Evolutionary conservation across 2,888 invertebrate genomes (phyloP).

Genomic region (Acheta domesticus): DNA sequence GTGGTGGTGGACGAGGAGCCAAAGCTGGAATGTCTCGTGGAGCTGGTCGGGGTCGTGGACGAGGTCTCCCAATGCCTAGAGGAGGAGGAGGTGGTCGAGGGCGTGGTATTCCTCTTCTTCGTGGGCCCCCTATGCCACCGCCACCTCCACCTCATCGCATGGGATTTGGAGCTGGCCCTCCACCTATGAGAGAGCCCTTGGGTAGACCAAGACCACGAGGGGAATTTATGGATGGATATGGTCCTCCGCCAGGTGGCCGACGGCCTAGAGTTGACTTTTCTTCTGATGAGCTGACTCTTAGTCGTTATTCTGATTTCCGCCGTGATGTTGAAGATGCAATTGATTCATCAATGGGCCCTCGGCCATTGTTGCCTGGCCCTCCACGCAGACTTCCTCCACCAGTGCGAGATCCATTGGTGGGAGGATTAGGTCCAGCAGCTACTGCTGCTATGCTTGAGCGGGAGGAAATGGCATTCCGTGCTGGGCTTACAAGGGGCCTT

Average conservation of each 20-base stretch:
- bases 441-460: constrained; percentile 35
- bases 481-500: constrained; percentile 34
- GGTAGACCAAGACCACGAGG: constrained; percentile 27
- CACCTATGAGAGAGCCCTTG: constrained; percentile 30
- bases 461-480: constrained; percentile 35
- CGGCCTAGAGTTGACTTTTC: constrained; percentile 36
- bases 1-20: constrained; percentile 29
- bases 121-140: constrained; percentile 27
- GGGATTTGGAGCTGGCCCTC: constrained; percentile 31
- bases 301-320: constrained; percentile 39
- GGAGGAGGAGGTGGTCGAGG: constrained; percentile 26
- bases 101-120: constrained; percentile 28
- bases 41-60: constrained; percentile 28
- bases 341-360: constrained; percentile 36
- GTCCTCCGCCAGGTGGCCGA: constrained; percentile 30
- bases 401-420: constrained; percentile 21
- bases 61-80: constrained; percentile 25
- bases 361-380: constrained; percentile 26
- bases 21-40: constrained; percentile 19
- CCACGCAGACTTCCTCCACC: constrained; percentile 19
- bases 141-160: constrained; percentile 33
- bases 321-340: constrained; percentile 40
- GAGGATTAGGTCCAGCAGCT: constrained; percentile 26
- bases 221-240: constrained; percentile 32
- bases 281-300: constrained; percentile 37